phyloP scores from a whole-genome alignment of 2,888 invertebrate species.

The Argyra leucocephala region DNA sequence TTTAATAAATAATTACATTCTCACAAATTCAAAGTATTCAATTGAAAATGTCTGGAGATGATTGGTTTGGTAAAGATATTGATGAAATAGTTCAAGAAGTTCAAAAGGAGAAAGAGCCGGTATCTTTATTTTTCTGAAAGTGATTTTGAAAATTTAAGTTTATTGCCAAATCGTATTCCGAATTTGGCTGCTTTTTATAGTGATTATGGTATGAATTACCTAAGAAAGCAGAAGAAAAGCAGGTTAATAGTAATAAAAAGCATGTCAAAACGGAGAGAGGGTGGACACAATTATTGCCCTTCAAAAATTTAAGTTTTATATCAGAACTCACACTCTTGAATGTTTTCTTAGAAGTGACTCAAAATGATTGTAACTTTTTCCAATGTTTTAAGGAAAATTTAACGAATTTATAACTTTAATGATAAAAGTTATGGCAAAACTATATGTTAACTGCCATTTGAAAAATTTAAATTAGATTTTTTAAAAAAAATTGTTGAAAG shows the following conservation, averaged over 20 bases:
- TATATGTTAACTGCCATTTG: conserved; percentile 32
- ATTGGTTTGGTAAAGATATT: conserved; percentile 42
- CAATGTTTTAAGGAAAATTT: conserved; percentile 18
- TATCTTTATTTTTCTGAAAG: conserved; percentile 22
- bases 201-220: conserved; percentile 16
- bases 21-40: neutral
- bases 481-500: conserved; percentile 27
- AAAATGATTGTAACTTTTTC: conserved; percentile 21
- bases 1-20: too few species aligned
- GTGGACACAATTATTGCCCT: conserved; percentile 20
- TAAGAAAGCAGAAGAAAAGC: conserved; percentile 4
- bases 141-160: conserved; percentile 14
- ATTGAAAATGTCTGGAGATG: conserved; percentile 24
- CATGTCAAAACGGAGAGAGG: neutral
- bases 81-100: conserved; percentile 34
- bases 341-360: conserved; percentile 22
- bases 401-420: conserved; percentile 14
- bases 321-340: conserved; percentile 21
- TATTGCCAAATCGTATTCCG: conserved; percentile 18
- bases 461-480: conserved; percentile 31
- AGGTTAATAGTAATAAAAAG: conserved; percentile 2
- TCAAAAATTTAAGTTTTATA: conserved; percentile 19
- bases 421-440: conserved; percentile 37
- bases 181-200: conserved; percentile 15
- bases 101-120: conserved; percentile 25